These are phyloP conservation scores for Sebastes hopkinsi DNA, from an alignment of 2,797 vertebrate species.

Conservation along the genomic window DNA sequence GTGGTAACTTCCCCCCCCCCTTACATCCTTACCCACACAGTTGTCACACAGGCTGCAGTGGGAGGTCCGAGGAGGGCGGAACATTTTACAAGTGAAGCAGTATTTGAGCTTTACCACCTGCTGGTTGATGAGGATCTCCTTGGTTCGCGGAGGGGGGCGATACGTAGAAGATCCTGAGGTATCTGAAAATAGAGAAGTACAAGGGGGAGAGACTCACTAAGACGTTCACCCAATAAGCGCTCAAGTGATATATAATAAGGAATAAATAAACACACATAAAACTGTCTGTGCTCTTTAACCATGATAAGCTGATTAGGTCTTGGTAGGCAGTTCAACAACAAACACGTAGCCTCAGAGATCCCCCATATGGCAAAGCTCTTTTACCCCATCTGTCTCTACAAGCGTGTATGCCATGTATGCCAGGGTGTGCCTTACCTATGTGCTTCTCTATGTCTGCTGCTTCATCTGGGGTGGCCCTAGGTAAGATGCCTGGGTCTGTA, in stretches of 20 bases:
- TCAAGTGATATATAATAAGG: background rate
- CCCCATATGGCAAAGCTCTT: conserved; percentile 71
- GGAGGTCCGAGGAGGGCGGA: conserved; percentile 94
- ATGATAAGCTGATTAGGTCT: conserved; percentile 66
- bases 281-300: background rate
- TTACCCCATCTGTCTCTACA: conserved; percentile 64
- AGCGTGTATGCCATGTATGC: background rate
- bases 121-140: conserved; percentile 94
- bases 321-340: conserved; percentile 29
- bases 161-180: conserved; percentile 91
- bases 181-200: conserved; percentile 79
- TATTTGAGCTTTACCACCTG: conserved; percentile 97
- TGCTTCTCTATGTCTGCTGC: conserved; percentile 93
- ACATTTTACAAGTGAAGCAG: conserved; percentile 99
- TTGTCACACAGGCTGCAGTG: conserved; percentile 98
- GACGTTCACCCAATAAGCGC: background rate
- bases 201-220: background rate
- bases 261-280: background rate
- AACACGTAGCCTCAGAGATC: conserved; percentile 8
- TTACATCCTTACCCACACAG: conserved; percentile 90
- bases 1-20: background rate
- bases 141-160: conserved; percentile 92
- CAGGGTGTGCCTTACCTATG: conserved; percentile 82
- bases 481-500: conserved; percentile 95
- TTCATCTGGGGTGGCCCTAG: conserved; percentile 93